Evolutionary conservation across 2,113 vertebrate genomes (phyloP).

Genomic region (Theristicus caerulescens): DNA sequence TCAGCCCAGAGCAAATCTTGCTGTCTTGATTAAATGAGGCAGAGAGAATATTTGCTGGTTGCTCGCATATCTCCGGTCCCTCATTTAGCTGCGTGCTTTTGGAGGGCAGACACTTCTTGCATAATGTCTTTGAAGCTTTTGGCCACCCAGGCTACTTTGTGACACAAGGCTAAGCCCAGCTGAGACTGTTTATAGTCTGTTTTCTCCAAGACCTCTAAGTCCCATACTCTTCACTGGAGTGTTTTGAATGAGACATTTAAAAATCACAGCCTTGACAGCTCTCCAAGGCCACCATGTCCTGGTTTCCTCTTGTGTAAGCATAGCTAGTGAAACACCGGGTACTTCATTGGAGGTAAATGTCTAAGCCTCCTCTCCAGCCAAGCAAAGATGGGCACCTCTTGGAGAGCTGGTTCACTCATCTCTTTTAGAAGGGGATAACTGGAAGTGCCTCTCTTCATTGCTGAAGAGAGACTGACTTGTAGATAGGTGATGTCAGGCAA

Average conservation of each 20-base stretch:
- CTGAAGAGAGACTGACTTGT: not conserved
- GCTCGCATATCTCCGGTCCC: accelerated
- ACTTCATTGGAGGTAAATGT: not conserved
- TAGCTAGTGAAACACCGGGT: not conserved
- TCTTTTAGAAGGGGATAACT: not conserved
- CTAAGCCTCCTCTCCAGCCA: not conserved
- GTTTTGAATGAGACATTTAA: not conserved
- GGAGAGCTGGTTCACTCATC: not conserved
- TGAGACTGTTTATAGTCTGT: not conserved
- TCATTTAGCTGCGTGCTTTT: not conserved
- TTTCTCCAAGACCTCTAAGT: not conserved
- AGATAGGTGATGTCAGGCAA: not conserved
- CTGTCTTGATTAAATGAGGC: slow-evolving; percentile 9
- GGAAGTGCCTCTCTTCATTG: not conserved
- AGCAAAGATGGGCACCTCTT: not conserved
- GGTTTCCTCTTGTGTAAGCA: not conserved
- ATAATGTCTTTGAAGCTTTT: not conserved
- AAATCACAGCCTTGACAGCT: not conserved
- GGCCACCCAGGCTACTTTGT: not conserved
- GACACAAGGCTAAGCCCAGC: not conserved
- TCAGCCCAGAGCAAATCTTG: not conserved
- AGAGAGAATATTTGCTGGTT: not conserved
- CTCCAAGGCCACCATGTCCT: not conserved
- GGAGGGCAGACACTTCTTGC: not conserved
- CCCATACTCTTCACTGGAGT: not conserved